These are phyloP conservation scores for Prionailurus viverrinus DNA, from an alignment of 2,113 vertebrate genomes.

Conservation along the genomic window DNA sequence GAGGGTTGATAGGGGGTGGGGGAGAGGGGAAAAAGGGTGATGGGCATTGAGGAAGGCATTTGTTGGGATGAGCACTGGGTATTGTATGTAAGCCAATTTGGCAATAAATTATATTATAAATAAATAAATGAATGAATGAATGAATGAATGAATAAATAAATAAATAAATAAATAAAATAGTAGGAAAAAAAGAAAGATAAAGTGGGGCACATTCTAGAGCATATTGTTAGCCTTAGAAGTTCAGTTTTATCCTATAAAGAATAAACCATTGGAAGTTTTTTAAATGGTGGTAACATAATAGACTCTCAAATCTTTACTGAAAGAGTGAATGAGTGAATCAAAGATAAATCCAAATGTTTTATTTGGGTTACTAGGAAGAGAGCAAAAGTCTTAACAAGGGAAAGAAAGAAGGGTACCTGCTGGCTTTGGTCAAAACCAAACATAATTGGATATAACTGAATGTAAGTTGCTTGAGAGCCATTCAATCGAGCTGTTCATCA, in stretches of 20 bases:
- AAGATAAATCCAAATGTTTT: conserved; percentile 19
- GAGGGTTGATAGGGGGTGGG: too few species aligned
- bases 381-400: conserved; percentile 23
- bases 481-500: conserved; percentile 4
- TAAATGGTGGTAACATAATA: neutral
- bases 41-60: too few species aligned
- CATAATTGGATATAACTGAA: neutral
- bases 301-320: conserved; percentile 16
- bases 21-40: too few species aligned
- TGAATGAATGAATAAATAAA: too few species aligned
- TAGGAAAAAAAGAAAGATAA: neutral
- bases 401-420: neutral
- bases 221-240: neutral
- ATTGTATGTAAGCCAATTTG: too few species aligned
- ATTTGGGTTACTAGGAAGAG: neutral
- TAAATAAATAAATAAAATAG: too few species aligned
- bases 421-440: neutral
- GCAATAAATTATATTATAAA: too few species aligned
- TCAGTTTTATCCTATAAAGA: neutral
- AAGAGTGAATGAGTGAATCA: conserved; percentile 18
- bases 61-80: too few species aligned
- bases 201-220: neutral
- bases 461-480: neutral
- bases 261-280: neutral
- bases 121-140: too few species aligned